Evolutionary conservation across 2,113 vertebrate genomes (phyloP).

Genomic region (Naja naja): DNA sequence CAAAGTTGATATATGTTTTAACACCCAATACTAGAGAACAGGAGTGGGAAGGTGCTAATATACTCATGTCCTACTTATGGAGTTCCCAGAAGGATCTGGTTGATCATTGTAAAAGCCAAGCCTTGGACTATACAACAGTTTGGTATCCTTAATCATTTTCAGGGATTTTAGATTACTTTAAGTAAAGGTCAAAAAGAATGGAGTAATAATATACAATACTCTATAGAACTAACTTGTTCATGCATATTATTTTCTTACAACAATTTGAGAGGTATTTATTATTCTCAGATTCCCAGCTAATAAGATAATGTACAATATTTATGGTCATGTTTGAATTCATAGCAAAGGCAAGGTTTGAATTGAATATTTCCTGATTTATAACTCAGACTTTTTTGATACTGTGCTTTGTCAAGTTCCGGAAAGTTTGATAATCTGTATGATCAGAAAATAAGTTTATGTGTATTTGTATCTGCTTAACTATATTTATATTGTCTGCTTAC

Average conservation of each 20-base stretch:
- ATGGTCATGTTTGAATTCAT: neutral
- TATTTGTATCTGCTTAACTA: neutral
- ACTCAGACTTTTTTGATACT: neutral
- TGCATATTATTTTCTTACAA: neutral
- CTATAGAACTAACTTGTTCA: neutral
- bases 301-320: neutral
- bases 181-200: neutral
- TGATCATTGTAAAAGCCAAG: neutral
- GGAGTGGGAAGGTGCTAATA: neutral
- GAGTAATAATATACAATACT: neutral
- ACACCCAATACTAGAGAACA: neutral
- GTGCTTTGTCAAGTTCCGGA: neutral
- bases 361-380: neutral
- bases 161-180: neutral
- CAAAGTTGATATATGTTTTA: neutral
- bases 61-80: neutral
- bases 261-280: neutral
- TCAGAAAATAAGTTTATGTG: neutral
- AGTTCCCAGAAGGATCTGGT: neutral
- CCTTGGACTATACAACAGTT: neutral
- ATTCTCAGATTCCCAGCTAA: neutral
- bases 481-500: neutral
- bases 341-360: neutral
- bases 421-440: neutral
- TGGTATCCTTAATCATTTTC: neutral